Percentiles rank a stretch among this genome's conserved stretches.
Conservation (phyloP, 2,113 vertebrate genomes). For the Mustelus asterias region DNA sequence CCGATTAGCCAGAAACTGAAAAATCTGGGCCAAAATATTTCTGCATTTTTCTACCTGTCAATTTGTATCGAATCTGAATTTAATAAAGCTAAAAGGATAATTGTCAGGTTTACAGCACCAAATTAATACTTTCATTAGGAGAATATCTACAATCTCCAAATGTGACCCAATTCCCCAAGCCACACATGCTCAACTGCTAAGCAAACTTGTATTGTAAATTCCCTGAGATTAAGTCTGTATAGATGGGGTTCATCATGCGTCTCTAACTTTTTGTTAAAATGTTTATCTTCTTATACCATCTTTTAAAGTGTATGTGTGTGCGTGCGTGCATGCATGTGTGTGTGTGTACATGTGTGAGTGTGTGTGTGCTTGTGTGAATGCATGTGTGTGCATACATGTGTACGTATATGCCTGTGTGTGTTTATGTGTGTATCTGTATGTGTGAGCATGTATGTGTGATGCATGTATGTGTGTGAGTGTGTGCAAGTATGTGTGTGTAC, state of each 20-base stretch:
- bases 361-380: too few relatives aligned
- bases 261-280: neutral
- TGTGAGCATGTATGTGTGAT: too few relatives aligned
- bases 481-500: too few relatives aligned
- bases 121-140: neutral
- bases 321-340: too few relatives aligned
- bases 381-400: too few relatives aligned
- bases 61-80: neutral
- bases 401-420: too few relatives aligned
- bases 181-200: neutral
- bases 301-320: neutral
- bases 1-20: too few relatives aligned
- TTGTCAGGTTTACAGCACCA: neutral
- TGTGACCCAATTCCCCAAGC: neutral
- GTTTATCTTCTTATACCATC: neutral
- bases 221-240: neutral
- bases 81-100: neutral
- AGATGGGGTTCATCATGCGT: too few relatives aligned
- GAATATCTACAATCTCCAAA: neutral
- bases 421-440: too few relatives aligned
- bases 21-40: neutral
- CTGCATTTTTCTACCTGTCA: neutral
- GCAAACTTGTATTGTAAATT: neutral
- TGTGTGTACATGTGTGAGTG: too few relatives aligned
- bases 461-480: too few relatives aligned